phyloP scores from a whole-genome alignment of 2,797 vertebrate species.

The Melanotaenia parkinsoni region DNA sequence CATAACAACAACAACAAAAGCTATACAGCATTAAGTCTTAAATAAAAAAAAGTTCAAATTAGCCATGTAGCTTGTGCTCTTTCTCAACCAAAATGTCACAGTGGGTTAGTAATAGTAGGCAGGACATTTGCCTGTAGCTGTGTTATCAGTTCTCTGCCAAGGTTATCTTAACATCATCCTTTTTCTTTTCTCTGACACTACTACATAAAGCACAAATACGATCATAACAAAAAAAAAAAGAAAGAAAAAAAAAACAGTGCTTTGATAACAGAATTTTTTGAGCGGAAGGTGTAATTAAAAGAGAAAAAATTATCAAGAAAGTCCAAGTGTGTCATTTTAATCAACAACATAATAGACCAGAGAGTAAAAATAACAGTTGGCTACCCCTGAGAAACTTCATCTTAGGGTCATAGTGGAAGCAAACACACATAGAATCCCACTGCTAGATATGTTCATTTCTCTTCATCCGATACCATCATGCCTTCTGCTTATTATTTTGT shows the following conservation, averaged over 20 bases:
- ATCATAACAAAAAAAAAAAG: not conserved
- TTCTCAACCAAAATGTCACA: constrained; percentile 76
- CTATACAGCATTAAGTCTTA: constrained; percentile 26
- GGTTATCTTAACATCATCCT: constrained; percentile 79
- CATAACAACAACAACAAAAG: constrained; percentile 29
- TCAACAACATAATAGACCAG: constrained; percentile 46
- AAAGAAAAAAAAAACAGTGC: constrained; percentile 7
- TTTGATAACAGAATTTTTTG: constrained; percentile 26
- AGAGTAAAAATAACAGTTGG: constrained; percentile 57
- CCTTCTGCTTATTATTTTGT: constrained; percentile 62
- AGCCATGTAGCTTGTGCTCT: constrained; percentile 63
- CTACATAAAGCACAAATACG: constrained; percentile 58
- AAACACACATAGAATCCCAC: constrained; percentile 66
- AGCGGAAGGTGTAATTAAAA: constrained; percentile 16
- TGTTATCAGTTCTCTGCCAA: constrained; percentile 74
- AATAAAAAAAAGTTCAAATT: constrained; percentile 62
- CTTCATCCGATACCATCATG: constrained; percentile 68
- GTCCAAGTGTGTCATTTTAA: constrained; percentile 37
- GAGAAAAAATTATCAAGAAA: not conserved
- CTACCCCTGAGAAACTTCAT: constrained; percentile 68
- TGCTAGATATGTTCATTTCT: constrained; percentile 72
- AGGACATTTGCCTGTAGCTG: constrained; percentile 68
- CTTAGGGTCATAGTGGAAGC: constrained; percentile 69
- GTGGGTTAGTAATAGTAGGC: constrained; percentile 75
- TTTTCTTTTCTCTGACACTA: constrained; percentile 21